Evolutionary conservation across 2,113 vertebrate genomes (phyloP).

Genomic region (Vicugna pacos): DNA sequence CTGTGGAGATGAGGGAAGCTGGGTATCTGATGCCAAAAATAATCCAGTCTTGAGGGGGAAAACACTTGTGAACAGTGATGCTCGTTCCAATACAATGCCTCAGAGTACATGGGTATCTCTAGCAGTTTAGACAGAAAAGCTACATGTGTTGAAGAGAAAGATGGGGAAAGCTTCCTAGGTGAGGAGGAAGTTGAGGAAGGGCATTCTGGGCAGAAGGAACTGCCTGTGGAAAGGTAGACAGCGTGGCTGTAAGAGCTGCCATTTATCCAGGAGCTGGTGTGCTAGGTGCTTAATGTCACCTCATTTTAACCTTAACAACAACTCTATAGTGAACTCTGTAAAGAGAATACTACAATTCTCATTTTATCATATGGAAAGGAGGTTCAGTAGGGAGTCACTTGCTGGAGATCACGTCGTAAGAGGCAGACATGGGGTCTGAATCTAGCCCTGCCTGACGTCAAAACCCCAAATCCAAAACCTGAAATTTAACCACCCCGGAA

Average conservation of each 20-base stretch:
- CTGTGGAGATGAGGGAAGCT: neutral
- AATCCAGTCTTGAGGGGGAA: neutral
- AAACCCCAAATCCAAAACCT: neutral
- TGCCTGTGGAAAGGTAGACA: neutral
- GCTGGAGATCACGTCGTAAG: neutral
- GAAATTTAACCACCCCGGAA: neutral
- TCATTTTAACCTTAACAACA: neutral
- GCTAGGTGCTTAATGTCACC: neutral
- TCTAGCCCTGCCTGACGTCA: neutral
- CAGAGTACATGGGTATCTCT: neutral
- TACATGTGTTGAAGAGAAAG: neutral
- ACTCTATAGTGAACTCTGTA: neutral
- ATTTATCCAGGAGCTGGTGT: neutral
- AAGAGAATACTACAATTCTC: neutral
- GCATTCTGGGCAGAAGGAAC: neutral
- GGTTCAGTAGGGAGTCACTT: neutral
- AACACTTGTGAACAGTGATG: neutral
- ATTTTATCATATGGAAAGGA: neutral
- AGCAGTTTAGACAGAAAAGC: neutral
- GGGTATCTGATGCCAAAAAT: neutral
- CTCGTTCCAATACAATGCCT: neutral
- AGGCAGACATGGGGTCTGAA: neutral
- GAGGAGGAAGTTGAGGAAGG: neutral
- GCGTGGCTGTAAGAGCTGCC: neutral
- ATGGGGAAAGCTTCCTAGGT: neutral